Evolutionary conservation across 2,797 vertebrate species (phyloP).

Genomic region (Pipistrellus nathusii): DNA sequence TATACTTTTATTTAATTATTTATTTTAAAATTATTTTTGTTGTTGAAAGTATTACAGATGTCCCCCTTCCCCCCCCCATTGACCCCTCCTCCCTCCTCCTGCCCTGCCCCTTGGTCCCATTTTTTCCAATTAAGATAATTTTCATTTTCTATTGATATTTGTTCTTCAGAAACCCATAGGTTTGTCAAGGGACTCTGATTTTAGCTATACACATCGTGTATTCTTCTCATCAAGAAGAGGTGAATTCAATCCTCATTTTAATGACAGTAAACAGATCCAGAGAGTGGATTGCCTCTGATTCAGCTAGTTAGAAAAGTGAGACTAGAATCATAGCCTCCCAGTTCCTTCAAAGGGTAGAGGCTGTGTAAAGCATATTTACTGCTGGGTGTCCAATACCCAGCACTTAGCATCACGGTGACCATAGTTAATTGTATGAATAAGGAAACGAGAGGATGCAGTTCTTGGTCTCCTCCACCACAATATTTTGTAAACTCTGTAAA

Average conservation of each 20-base stretch:
- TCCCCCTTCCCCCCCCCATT: too few relatives aligned
- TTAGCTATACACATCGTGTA: neutral
- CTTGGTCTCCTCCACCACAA: neutral
- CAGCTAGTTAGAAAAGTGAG: neutral
- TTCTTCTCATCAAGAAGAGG: neutral
- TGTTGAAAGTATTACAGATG: too few relatives aligned
- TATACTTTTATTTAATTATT: too few relatives aligned
- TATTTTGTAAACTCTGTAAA: conserved; percentile 65
- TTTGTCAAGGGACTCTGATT: neutral
- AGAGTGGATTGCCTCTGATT: neutral
- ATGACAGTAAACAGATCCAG: neutral
- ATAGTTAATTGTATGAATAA: neutral
- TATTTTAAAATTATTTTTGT: too few relatives aligned
- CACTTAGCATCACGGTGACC: neutral
- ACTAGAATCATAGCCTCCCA: neutral
- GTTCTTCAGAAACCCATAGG: neutral
- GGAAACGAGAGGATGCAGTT: neutral
- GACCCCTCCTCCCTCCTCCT: too few relatives aligned
- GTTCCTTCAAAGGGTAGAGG: neutral
- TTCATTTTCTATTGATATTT: conserved; percentile 7
- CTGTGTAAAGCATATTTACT: neutral
- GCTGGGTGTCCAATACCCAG: neutral
- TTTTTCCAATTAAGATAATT: neutral
- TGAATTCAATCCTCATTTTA: neutral
- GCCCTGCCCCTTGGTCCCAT: too few relatives aligned